Percentiles rank a stretch among this genome's conserved stretches.
These are phyloP conservation scores for Gonatopus flavifemur DNA, from an alignment of 1,140 invertebrate genomes.

Conservation along the genomic window DNA sequence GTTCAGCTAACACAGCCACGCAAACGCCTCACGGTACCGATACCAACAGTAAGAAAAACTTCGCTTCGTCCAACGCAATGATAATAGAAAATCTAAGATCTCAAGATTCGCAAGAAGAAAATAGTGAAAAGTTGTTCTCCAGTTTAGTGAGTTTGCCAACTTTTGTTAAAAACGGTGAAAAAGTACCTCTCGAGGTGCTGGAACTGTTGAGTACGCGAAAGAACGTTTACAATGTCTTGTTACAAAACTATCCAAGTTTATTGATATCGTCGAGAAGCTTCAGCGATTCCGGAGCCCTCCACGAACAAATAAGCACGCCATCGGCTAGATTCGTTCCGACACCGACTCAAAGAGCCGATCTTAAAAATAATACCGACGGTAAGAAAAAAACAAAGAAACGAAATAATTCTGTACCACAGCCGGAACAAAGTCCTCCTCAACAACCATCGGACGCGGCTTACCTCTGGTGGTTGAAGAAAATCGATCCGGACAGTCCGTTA, in stretches of 20 bases:
- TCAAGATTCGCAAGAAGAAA: conserved; percentile 40
- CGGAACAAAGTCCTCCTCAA: conserved; percentile 32
- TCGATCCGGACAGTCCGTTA: conserved; percentile 42
- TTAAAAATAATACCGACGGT: conserved; percentile 11
- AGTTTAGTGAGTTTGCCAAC: conserved; percentile 82
- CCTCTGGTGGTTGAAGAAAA: conserved; percentile 62
- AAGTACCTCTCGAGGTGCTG: conserved; percentile 72
- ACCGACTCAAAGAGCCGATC: conserved; percentile 26
- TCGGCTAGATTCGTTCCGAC: conserved; percentile 33
- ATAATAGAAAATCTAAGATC: conserved; percentile 39
- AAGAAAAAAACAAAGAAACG: conserved; percentile 17
- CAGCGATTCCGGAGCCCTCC: conserved; percentile 65
- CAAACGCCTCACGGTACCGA: conserved; percentile 45
- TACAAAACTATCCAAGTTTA: conserved; percentile 74
- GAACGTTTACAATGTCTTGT: conserved; percentile 69
- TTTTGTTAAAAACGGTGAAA: conserved; percentile 76
- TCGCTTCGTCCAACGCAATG: conserved; percentile 47
- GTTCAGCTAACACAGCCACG: conserved; percentile 65
- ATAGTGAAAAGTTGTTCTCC: conserved; percentile 64
- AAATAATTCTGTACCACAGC: conserved; percentile 11
- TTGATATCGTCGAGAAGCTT: conserved; percentile 71
- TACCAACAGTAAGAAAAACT: conserved; percentile 35
- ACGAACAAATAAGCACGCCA: conserved; percentile 38
- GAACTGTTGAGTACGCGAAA: conserved; percentile 71
- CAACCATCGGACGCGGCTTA: conserved; percentile 55